Evolutionary conservation across 2,113 vertebrate genomes (phyloP), one percentile per base, ranked within the genome.

Genomic region (Blennius ocellaris): DNA sequence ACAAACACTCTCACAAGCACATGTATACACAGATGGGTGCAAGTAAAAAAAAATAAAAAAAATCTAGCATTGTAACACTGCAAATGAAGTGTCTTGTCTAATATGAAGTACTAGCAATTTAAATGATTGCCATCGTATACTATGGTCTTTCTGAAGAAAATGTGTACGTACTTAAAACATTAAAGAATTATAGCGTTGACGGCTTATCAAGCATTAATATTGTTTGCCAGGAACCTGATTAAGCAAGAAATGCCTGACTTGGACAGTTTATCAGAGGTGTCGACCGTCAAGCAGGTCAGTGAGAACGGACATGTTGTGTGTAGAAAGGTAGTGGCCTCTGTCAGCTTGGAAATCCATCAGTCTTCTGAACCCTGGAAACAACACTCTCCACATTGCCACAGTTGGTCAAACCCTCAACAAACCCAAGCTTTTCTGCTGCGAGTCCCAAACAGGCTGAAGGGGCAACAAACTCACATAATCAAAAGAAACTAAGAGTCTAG

Each of bases 251-350:
- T 75, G 57, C 50, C 40, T 47, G 59, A 66, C 80, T 55, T 69
- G 39, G 60, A 37, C 60, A 54, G 48, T 84, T 90, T 76, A 90
- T 88, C 88, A 76, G 56, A 68, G 48, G 58, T 12, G 6, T 44
- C 17, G 54, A 37, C 21, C 81, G 72, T 68, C 57, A 54, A 30
- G 53, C 21, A 48, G 89, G 83, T 87, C 88, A 80, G 66, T 86
- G 85, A 81, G 83, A 85, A 76, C 79, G 91, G 89, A 91, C 89
- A 61, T 81, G 83, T 82, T 76, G 81, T 88, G 81, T 88, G 87
- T 87, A 83, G 84, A 78, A 73, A 76, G 60, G 65, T 17, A 69
- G 43, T 54, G 82, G 64, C 86, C 87, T 75, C 75, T 57, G 38
- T 87, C 47, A 87, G 86, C 86, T 70, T 62, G 48, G 38, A 45